Percentiles rank a stretch among this genome's conserved stretches.
Conservation (phyloP, 2,113 vertebrate species). For the Upupa epops region DNA sequence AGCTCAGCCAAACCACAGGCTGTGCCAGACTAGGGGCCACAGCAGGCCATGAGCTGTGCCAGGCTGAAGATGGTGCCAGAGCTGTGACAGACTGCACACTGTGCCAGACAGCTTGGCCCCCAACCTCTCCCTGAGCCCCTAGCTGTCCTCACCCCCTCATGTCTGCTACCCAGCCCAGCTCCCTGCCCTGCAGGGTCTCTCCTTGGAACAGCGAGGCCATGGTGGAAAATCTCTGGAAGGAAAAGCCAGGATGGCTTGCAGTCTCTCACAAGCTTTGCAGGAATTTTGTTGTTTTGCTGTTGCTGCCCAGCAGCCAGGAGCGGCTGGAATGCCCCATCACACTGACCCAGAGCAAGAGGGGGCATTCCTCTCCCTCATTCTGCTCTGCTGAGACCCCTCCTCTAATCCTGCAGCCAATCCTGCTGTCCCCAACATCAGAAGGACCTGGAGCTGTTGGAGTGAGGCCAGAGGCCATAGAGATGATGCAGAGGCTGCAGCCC, state of each 20-base stretch:
- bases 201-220: accelerated
- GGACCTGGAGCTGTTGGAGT: too few relatives aligned
- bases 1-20: not conserved
- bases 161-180: accelerated
- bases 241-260: accelerated
- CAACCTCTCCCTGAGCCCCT: accelerated
- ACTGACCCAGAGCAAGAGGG: not conserved
- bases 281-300: accelerated
- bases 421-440: too few relatives aligned
- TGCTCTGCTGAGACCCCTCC: too few relatives aligned
- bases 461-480: too few relatives aligned
- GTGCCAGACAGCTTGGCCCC: not conserved
- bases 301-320: accelerated
- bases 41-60: not conserved
- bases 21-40: not conserved
- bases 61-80: not conserved
- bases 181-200: not conserved
- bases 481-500: too few relatives aligned
- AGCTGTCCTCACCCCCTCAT: accelerated
- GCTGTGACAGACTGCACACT: not conserved
- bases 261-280: not conserved
- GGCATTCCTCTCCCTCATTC: too few relatives aligned
- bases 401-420: too few relatives aligned
- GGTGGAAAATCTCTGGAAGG: not conserved
- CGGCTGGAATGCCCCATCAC: accelerated